Evolutionary conservation across 2,797 vertebrate species (phyloP).

Genomic region (Australoheros facetus): DNA sequence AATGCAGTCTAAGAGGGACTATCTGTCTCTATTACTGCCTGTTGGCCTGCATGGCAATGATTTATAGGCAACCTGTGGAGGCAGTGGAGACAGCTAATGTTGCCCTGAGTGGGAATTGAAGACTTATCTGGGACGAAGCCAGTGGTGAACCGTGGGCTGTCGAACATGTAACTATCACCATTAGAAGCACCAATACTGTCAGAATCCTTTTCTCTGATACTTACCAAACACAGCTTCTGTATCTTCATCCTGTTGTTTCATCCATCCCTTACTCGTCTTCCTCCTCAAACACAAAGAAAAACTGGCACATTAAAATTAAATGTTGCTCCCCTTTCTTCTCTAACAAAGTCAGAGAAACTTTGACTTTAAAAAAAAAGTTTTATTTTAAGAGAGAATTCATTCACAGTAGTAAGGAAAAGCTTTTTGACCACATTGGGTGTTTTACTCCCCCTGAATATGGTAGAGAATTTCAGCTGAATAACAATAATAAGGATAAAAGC

Average conservation of each 20-base stretch:
- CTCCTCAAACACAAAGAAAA: background rate
- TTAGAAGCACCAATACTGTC: background rate
- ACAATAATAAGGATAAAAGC: background rate
- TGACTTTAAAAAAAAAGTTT: background rate
- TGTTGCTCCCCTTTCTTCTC: background rate
- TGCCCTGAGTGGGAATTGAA: slow-evolving; percentile 23
- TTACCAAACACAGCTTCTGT: background rate
- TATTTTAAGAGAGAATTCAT: background rate
- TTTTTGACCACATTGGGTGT: background rate
- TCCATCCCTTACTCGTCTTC: background rate
- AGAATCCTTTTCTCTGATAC: background rate
- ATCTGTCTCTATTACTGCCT: slow-evolving; percentile 71
- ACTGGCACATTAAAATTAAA: background rate
- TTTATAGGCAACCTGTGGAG: slow-evolving; percentile 64
- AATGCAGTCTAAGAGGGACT: slow-evolving; percentile 60
- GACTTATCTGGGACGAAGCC: slow-evolving; percentile 17
- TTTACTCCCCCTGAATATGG: background rate
- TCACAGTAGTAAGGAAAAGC: background rate
- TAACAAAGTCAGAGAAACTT: background rate
- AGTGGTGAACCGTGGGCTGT: slow-evolving; percentile 7
- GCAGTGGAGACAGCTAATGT: slow-evolving; percentile 40
- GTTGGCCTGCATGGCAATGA: slow-evolving; percentile 55
- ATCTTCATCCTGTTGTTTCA: background rate
- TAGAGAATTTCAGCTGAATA: background rate
- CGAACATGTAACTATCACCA: slow-evolving; percentile 2